Evolutionary conservation across 30 jellyfish, hydroid and myxozoan genomes (phyloP), one percentile per base, ranked within the genome.

Genomic region (Clytia hemisphaerica): DNA sequence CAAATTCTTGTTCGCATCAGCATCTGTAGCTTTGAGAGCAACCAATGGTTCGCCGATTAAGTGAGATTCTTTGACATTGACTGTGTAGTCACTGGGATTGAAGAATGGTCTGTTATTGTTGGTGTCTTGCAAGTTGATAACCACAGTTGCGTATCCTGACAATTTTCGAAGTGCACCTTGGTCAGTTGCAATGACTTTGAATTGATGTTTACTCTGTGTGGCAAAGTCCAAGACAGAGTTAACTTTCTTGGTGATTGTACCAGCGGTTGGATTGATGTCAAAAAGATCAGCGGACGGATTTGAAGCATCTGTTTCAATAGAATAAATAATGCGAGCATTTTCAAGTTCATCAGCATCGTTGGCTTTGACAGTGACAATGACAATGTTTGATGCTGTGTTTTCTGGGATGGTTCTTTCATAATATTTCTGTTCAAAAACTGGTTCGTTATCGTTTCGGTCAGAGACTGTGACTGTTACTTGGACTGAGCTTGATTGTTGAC

Each of bases 111-210:
- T 42, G 22, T 66, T 60, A 49, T 84, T 93, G 58, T 84, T 84
- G 18, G 25, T 48, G 44, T 84, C 92, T 24, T 51, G 34, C 59
- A 84, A 49, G 32, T 70, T 44, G 55, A 84, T 61, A 9, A 70
- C 37, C 12, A 84, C 88, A 6, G 79, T 63, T 2, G 95, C 95
- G 4, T 33, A 22, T 40, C 79, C 55, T 37, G 66, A 35, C 4
- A 36, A 46, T 50, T 50, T 21, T 10, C 45, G 16, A 26, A 29
- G 14, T 4, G 79, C n/a, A 30, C 76, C 93, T 10, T 93, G 77
- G 61, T 85, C 90, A 5, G 70, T 80, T 19, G 95, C 95, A 37
- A 77, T 90, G 47, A 85, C 95, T 55, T 62, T 75, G 55, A 85
- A 59, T 2, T 71, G 35, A 47, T 85, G 77, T 6, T 2, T 3